phyloP scores from a whole-genome alignment of 2,888 invertebrate species.

The Lycocerus yunnanus region DNA sequence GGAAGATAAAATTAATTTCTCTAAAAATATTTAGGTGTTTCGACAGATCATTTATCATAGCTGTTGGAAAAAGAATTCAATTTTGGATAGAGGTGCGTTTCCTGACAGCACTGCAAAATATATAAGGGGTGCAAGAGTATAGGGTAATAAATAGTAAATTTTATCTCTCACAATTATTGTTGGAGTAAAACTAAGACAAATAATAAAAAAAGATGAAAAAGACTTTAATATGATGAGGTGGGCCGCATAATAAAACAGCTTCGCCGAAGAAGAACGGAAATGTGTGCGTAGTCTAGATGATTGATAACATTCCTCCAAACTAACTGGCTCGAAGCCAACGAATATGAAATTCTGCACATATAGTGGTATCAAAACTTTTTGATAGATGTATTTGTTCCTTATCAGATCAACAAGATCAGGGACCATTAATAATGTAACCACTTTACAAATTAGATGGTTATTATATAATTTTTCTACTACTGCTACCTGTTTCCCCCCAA shows the following conservation, averaged over 20 bases:
- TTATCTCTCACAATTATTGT: slow-evolving; percentile 26
- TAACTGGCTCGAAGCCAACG: slow-evolving; percentile 41
- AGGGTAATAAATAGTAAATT: slow-evolving; percentile 22
- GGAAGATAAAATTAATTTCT: neutral
- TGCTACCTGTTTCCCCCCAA: neutral
- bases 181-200: slow-evolving; percentile 30
- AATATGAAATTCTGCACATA: slow-evolving; percentile 31
- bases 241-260: slow-evolving; percentile 44
- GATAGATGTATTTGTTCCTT: slow-evolving; percentile 32
- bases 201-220: slow-evolving; percentile 49
- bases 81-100: slow-evolving; percentile 10
- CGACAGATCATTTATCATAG: slow-evolving; percentile 3
- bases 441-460: slow-evolving; percentile 26
- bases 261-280: slow-evolving; percentile 38
- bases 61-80: slow-evolving; percentile 14
- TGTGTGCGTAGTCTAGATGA: slow-evolving; percentile 42
- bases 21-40: neutral
- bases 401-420: slow-evolving; percentile 27
- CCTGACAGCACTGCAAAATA: slow-evolving; percentile 8
- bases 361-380: slow-evolving; percentile 32
- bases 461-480: slow-evolving; percentile 1
- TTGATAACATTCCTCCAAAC: slow-evolving; percentile 43
- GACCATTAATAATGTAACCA: slow-evolving; percentile 26
- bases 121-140: slow-evolving; percentile 13
- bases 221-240: slow-evolving; percentile 53